Base-by-base conservation (phyloP, 2,113 vertebrate genomes). In the Lepidiolamprologus cunningtoni region DNA sequence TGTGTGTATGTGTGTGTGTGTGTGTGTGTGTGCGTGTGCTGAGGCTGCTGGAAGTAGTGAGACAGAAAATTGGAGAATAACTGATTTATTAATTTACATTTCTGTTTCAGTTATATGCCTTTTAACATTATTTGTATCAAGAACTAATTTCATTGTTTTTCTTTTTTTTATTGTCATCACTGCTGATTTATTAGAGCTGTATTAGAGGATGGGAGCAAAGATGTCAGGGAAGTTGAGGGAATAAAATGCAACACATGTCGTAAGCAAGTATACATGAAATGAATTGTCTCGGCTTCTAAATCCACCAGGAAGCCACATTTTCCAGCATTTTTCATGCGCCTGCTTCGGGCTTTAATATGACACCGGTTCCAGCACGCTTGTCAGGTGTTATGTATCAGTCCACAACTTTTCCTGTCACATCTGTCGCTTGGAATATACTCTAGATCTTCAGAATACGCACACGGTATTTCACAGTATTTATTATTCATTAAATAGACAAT, bases 371-470 rank as follows among this genome's bases (percentile, higher is more conserved):
- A 86, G 57, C 84, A 83, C 26, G 92, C 94, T 81, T 93, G 93
- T 92, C 93, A 89, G 90, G 66, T 89, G 76, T 79, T 66, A 81
- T 63, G 89, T 83, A 86, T 91, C 91, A 90, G 79, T 88, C 87
- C 83, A 91, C 76, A 91, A 81, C 84, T 57, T 57, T 91, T 50
- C 89, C 82, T 91, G 90, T 93, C 92, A 86, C 45, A 87, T 85
- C 84, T 92, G 91, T 95, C 93, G 89, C 86, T 84, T 84, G 35
- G 87, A 89, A 91, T 94, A 55, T 82, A 80, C 57, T 45, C 66
- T 11, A 76, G 78, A 78, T 87, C 33, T 86, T 91, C 54, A 33
- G 47, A 81, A 80, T 84, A 71, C 40, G 61, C 82, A 66, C 13
- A 26, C 4, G 2, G 13, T 21, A 52, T 73, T 78, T 23, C 82